Conservation (phyloP, 2,113 vertebrate genomes). For the Pluvialis apricaria region DNA sequence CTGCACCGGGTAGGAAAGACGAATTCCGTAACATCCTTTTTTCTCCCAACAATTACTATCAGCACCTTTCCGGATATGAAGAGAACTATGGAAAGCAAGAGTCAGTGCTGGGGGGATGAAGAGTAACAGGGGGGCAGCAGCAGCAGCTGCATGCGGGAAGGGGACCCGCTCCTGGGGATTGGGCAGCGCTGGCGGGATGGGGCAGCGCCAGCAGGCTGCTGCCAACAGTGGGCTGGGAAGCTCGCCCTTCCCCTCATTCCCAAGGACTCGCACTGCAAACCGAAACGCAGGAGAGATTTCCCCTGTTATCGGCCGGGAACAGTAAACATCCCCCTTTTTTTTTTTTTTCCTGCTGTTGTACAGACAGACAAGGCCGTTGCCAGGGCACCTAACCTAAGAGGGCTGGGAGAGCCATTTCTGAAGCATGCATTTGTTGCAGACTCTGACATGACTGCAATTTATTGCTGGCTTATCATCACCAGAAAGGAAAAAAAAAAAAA, state of each 20-base stretch:
- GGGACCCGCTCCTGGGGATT: not conserved
- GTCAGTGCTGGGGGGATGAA: not conserved
- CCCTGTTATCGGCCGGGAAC: constrained; percentile 17
- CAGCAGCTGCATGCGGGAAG: not conserved
- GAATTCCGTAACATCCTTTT: not conserved
- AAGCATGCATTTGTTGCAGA: constrained; percentile 14
- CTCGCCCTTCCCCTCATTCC: not conserved
- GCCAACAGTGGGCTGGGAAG: not conserved
- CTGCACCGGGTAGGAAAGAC: not conserved
- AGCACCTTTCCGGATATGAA: not conserved
- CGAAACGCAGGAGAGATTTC: constrained; percentile 5
- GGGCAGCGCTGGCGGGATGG: not conserved
- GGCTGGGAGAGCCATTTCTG: not conserved
- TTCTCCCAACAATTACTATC: not conserved
- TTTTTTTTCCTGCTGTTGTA: not conserved
- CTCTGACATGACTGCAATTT: not conserved
- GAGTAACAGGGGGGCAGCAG: not conserved
- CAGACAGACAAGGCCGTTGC: constrained; percentile 53
- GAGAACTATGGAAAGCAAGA: not conserved
- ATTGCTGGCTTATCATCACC: not conserved
- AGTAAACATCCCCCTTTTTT: constrained; percentile 16
- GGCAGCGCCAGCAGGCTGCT: not conserved
- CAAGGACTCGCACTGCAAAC: constrained; percentile 52
- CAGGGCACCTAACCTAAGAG: constrained; percentile 40
- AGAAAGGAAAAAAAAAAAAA: not conserved